Evolutionary conservation across 1,140 invertebrate species (phyloP).

Genomic region (Phymastichus coffea): DNA sequence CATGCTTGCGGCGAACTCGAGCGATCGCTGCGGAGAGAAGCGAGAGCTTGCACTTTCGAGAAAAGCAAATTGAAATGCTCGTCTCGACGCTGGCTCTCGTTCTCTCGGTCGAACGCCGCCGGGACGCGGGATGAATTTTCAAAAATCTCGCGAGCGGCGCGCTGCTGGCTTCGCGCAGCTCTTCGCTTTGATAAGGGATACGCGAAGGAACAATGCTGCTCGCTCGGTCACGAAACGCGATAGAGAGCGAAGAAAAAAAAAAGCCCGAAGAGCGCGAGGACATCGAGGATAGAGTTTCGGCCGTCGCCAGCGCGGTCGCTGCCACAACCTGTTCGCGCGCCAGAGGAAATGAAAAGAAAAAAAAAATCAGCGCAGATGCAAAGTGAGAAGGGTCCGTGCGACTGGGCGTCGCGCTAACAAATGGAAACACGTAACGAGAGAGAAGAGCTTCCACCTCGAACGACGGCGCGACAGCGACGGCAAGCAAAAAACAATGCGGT

Average conservation of each 20-base stretch:
- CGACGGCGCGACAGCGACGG: too few relatives aligned
- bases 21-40: neutral
- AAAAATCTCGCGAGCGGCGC: neutral
- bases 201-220: neutral
- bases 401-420: neutral
- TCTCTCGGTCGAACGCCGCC: neutral
- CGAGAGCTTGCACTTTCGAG: neutral
- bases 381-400: slow-evolving; percentile 21
- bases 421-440: neutral
- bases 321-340: too few relatives aligned
- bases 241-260: neutral
- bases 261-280: neutral
- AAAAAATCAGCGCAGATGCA: neutral
- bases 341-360: neutral
- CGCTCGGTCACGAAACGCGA: slow-evolving; percentile 11
- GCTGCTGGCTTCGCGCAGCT: neutral
- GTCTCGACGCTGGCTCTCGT: neutral
- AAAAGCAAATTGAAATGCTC: slow-evolving; percentile 10
- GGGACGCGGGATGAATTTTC: slow-evolving; percentile 15
- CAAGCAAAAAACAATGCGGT: too few relatives aligned
- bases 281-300: too few relatives aligned
- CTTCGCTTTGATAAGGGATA: neutral
- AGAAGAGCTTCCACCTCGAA: neutral
- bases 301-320: too few relatives aligned
- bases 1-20: too few relatives aligned